These are phyloP conservation scores for Cynoglossus semilaevis DNA, from an alignment of 2,113 vertebrate genomes.

Conservation along the genomic window DNA sequence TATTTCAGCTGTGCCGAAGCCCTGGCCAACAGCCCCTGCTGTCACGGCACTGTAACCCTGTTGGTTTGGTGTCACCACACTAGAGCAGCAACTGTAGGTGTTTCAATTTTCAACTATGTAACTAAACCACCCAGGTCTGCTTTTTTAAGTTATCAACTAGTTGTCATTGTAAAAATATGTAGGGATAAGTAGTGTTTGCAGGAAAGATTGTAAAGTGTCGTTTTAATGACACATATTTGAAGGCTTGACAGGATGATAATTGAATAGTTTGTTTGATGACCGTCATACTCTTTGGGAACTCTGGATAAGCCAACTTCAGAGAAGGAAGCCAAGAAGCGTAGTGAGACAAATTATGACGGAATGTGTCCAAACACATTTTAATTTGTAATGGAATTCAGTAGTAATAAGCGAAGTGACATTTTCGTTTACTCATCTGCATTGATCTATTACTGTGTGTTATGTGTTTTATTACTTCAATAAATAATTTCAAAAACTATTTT, in stretches of 20 bases:
- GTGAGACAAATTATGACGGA: neutral
- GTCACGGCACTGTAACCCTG: conserved; percentile 68
- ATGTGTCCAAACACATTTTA: too few relatives aligned
- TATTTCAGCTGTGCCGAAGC: conserved; percentile 75
- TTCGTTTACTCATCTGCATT: neutral
- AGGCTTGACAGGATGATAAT: neutral
- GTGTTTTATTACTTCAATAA: too few relatives aligned
- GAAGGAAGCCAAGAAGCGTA: conserved; percentile 18
- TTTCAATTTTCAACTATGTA: neutral
- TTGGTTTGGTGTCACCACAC: conserved; percentile 40
- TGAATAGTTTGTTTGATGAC: neutral
- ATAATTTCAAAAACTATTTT: too few relatives aligned
- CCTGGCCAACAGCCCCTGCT: conserved; percentile 69
- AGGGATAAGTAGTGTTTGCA: too few relatives aligned
- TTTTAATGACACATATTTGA: neutral
- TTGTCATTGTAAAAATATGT: neutral
- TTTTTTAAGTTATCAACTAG: neutral
- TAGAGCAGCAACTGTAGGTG: conserved; percentile 18
- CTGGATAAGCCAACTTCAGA: neutral
- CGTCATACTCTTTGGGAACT: neutral
- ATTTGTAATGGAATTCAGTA: neutral
- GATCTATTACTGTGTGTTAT: neutral
- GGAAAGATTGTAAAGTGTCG: too few relatives aligned
- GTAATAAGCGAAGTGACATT: too few relatives aligned
- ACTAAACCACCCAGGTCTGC: conserved; percentile 2